Evolutionary conservation across 2,797 vertebrate species (phyloP), one percentile per base, ranked within the genome.

Genomic region (Sandelia bainsii): DNA sequence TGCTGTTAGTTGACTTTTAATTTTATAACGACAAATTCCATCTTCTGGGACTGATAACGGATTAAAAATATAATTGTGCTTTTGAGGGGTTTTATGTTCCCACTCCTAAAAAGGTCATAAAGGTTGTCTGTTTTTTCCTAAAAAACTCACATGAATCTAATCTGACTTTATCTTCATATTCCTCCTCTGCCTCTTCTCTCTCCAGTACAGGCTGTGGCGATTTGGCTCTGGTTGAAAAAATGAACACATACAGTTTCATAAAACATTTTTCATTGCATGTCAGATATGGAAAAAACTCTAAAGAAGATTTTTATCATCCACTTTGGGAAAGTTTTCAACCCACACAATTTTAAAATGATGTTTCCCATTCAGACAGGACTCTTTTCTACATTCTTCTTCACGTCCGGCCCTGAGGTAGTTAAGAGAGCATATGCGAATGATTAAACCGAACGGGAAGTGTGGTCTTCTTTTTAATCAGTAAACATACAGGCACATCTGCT

Each of bases 81-180:
- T 11, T 20, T 54, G 19, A 0, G 40, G 8, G 20, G 14, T 27
- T 49, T 12, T 52, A 9, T 48, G 16, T 51, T 39, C 8, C 17
- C 23, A 54, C 1, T n/a, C 19, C 44, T 46, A 6, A n/a, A 44
- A 46, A n/a, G 19, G 3, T 9, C 0, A 25, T 16, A 23, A 9
- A 23, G 5, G 0, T 2, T 22, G 4, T 20, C 5, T 23, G 13
- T 16, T 19, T 32, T 40, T 14, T 37, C 1, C 1, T 45, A 20
- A 40, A 25, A 72, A 8, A 90, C 96, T 84, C 90, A 99, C 97
- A 90, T 8, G 92, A 89, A 91, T 98, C 94, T 27, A 99, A 82
- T 82, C 91, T 91, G 71, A 98, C 93, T 54, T 86, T 59, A 29
- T 90, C 93, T 23, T 93, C 92, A 61, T 96, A 94, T 5, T 94